phyloP scores from a whole-genome alignment of 2,888 invertebrate genomes.

The Augochlorella aurata region DNA sequence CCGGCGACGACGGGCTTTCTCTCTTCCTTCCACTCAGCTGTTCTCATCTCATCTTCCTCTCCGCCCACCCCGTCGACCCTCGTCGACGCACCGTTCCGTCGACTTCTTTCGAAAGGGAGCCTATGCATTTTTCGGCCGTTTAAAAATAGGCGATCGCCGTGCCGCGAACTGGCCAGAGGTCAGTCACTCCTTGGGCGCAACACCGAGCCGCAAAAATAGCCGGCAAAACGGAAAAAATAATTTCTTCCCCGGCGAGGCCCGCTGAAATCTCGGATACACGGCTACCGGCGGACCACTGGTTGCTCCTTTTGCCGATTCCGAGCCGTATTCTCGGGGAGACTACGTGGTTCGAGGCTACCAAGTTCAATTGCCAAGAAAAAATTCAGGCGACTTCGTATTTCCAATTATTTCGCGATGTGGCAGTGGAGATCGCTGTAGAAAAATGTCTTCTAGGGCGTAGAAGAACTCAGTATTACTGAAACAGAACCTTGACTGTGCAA shows the following conservation, averaged over 20 bases:
- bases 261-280: slow-evolving; percentile 56
- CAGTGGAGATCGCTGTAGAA: too few relatives aligned
- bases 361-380: too few relatives aligned
- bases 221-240: slow-evolving; percentile 74
- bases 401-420: too few relatives aligned
- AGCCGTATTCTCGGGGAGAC: neutral
- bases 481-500: too few relatives aligned
- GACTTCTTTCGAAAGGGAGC: slow-evolving; percentile 70
- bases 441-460: too few relatives aligned
- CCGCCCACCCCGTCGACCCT: neutral
- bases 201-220: slow-evolving; percentile 75
- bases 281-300: slow-evolving; percentile 24
- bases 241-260: slow-evolving; percentile 58
- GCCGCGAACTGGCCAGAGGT: slow-evolving; percentile 80
- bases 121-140: slow-evolving; percentile 79
- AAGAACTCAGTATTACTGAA: too few relatives aligned
- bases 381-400: too few relatives aligned
- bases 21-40: neutral
- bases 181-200: slow-evolving; percentile 79
- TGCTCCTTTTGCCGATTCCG: slow-evolving; percentile 1
- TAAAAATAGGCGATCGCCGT: slow-evolving; percentile 79
- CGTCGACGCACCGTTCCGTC: slow-evolving; percentile 30
- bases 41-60: slow-evolving; percentile 19
- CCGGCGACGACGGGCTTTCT: slow-evolving; percentile 24
- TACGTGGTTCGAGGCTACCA: too few relatives aligned